A percentile compares a stretch with the other conserved stretches of the same genome.
Conservation (phyloP, 2,888 invertebrate genomes). For the Apodemia zela region DNA sequence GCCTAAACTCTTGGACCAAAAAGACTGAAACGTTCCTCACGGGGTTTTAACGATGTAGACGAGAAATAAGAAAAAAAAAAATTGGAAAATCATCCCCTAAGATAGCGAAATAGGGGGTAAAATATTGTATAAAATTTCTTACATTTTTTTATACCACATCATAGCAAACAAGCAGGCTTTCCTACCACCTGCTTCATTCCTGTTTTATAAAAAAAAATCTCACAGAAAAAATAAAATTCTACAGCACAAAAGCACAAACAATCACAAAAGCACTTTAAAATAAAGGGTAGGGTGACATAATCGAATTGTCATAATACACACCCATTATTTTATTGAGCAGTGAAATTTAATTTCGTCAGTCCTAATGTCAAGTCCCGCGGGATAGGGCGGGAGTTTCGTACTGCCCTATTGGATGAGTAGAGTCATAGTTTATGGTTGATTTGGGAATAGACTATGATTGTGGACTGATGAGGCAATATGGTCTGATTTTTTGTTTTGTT, state of each 20-base stretch:
- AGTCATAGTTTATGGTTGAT: constrained; percentile 46
- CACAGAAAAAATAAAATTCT: constrained; percentile 21
- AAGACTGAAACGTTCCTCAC: no score
- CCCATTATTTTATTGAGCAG: constrained; percentile 64
- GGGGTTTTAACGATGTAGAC: no score
- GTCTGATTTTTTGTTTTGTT: constrained; percentile 40
- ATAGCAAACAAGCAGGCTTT: no score
- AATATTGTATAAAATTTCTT: no score
- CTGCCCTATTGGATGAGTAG: constrained; percentile 19
- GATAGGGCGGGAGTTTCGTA: constrained; percentile 37
- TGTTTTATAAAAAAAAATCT: no score
- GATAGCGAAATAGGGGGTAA: no score
- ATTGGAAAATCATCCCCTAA: no score
- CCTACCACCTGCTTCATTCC: no score
- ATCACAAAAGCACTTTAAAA: constrained; percentile 34
- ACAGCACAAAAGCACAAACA: constrained; percentile 4
- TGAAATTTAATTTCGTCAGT: constrained; percentile 55
- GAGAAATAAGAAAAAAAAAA: no score
- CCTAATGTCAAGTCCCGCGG: constrained; percentile 52
- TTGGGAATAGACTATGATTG: constrained; percentile 42
- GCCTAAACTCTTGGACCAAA: no score
- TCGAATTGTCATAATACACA: constrained; percentile 61
- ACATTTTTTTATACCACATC: no score
- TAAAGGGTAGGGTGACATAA: constrained; percentile 47
- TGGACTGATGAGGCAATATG: constrained; percentile 43